Conservation (phyloP, 2,888 invertebrate genomes). For the Malthinus flaveolus region DNA sequence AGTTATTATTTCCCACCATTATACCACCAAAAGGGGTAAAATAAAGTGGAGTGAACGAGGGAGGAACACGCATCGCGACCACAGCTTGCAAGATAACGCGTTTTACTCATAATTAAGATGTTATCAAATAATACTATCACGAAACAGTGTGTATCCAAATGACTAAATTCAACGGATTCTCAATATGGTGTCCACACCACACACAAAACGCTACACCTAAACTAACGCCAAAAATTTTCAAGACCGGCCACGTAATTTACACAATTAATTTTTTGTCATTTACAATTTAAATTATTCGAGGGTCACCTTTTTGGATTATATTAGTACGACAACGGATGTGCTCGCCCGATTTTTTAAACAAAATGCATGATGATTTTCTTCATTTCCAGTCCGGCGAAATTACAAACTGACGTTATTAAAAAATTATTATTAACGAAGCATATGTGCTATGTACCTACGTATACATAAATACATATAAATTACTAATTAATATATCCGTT, state of each 20-base stretch:
- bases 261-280: not conserved
- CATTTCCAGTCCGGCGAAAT: too few relatives aligned
- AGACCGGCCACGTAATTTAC: slow-evolving; percentile 3
- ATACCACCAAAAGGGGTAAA: slow-evolving; percentile 26
- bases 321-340: too few relatives aligned
- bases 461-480: too few relatives aligned
- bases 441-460: too few relatives aligned
- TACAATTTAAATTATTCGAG: too few relatives aligned
- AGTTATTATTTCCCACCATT: slow-evolving; percentile 26
- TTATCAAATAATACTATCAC: slow-evolving; percentile 50
- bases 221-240: slow-evolving; percentile 30
- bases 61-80: slow-evolving; percentile 51
- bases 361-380: too few relatives aligned
- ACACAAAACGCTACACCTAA: not conserved
- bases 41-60: slow-evolving; percentile 46
- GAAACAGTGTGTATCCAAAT: slow-evolving; percentile 49
- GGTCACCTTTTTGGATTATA: too few relatives aligned
- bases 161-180: slow-evolving; percentile 51
- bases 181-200: slow-evolving; percentile 47
- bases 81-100: slow-evolving; percentile 54
- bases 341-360: too few relatives aligned
- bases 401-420: too few relatives aligned
- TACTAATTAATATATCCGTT: too few relatives aligned
- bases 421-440: too few relatives aligned
- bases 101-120: slow-evolving; percentile 57